Evolutionary conservation across 2,888 invertebrate species (phyloP).

Genomic region (Neocrepidodera transversa): DNA sequence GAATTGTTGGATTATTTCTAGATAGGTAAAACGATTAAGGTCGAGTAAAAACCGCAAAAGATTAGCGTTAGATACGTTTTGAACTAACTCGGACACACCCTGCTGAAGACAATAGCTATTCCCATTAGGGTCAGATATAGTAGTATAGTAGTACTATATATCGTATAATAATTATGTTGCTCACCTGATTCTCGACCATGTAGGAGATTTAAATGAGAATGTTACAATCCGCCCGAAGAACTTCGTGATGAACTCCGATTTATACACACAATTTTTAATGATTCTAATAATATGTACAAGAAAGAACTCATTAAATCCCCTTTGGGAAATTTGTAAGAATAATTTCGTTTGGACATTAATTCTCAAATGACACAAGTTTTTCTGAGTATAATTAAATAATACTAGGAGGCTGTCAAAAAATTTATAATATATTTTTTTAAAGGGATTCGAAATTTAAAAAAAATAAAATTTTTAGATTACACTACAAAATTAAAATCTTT

Average conservation of each 20-base stretch:
- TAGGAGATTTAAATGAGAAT: conserved; percentile 33
- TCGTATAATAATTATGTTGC: conserved; percentile 22
- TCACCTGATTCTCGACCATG: conserved; percentile 24
- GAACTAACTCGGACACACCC: conserved; percentile 21
- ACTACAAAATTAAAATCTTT: no score
- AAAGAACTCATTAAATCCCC: conserved; percentile 30
- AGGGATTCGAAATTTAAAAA: no score
- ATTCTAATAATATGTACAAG: conserved; percentile 31
- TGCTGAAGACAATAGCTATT: conserved; percentile 18
- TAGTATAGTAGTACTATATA: conserved; percentile 22
- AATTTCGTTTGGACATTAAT: neutral
- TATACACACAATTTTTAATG: conserved; percentile 32
- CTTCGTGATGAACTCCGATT: conserved; percentile 32
- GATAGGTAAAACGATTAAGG: conserved; percentile 12
- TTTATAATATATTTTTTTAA: no score
- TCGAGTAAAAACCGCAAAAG: conserved; percentile 17
- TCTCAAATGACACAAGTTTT: conserved; percentile 4
- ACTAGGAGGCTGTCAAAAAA: no score
- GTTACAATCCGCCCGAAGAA: conserved; percentile 29
- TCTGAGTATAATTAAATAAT: no score
- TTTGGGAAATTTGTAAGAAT: conserved; percentile 18
- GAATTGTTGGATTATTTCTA: conserved; percentile 1
- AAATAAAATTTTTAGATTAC: no score
- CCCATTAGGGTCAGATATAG: conserved; percentile 22
- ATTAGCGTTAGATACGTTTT: conserved; percentile 15